Base-by-base conservation (phyloP, 1,140 invertebrate genomes). In the Periplaneta americana region DNA sequence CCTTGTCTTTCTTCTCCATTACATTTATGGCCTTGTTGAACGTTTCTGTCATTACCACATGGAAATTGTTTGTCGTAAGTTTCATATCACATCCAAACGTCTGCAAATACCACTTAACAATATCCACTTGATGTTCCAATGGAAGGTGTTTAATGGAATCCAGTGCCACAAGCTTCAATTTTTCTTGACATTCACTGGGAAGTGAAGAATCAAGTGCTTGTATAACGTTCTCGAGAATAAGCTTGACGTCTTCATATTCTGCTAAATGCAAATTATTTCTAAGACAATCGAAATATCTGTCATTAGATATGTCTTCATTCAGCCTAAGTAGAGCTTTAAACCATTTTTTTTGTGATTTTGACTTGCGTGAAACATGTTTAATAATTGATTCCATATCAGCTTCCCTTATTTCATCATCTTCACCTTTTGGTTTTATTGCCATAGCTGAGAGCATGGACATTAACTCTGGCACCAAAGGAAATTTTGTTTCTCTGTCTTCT, bases 361-460 rank as follows among this genome's bases (percentile, higher is more conserved):
- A 75, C 9, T 35, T 34, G n/a, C 34, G 33, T 32, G 80, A 66
- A 36, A 80, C 28, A 34, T 66, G 32, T 28, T 80, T 33, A n/a
- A 80, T 28, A 36, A 80, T 80, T 31, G 36, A 34, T n/a, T 74
- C 66, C 3, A 75, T 15, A 31, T 37, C 80, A n/a, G 80, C 80
- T 34, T 80, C 80, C 34, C 48, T 34, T 74, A 80, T 80, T 75
- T 80, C 80, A 80, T 80, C 80, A 32, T 75, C 80, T 37, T 80
- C 80, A 37, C 75, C 80, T 31, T 66, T 74, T 2, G 80, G 80
- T 31, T 80, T 80, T 10, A 22, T 31, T 0, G 80, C 80, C 80
- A 80, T 80, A 37, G 33, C 75, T 13, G 80, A 28, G 3, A 80
- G 80, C 80, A 80, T 80, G 17, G 80, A 1, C 9, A 35, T 75